Evolutionary conservation across 1,140 invertebrate species (phyloP).

Genomic region (Nasonia vitripennis): DNA sequence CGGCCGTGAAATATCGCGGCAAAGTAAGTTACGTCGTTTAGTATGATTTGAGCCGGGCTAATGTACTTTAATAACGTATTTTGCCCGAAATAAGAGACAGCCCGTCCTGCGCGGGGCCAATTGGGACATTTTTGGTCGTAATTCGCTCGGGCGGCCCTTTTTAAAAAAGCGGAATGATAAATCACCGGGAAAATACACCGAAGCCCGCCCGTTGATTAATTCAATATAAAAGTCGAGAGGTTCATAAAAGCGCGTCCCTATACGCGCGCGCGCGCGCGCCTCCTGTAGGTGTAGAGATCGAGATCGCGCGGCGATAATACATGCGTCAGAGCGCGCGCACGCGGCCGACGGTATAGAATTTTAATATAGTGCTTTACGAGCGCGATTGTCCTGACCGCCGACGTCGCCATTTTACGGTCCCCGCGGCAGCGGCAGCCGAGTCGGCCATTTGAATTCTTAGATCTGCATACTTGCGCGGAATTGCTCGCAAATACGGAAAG

Average conservation of each 20-base stretch:
- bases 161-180: neutral
- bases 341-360: constrained; percentile 71
- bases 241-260: neutral
- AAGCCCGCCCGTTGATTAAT: neutral
- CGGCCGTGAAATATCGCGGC: constrained; percentile 65
- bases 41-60: constrained; percentile 66
- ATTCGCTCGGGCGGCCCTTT: constrained; percentile 48
- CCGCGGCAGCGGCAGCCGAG: constrained; percentile 55
- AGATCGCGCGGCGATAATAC: constrained; percentile 37
- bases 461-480: constrained; percentile 75
- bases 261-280: neutral
- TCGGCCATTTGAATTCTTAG: constrained; percentile 75
- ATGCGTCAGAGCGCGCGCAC: constrained; percentile 36
- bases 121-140: constrained; percentile 64
- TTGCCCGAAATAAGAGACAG: constrained; percentile 54
- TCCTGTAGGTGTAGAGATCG: neutral
- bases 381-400: constrained; percentile 70
- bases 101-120: constrained; percentile 51
- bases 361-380: constrained; percentile 76
- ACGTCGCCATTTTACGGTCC: constrained; percentile 73
- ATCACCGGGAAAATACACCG: neutral
- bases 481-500: constrained; percentile 57
- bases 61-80: constrained; percentile 67
- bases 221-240: constrained; percentile 17
- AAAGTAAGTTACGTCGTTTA: constrained; percentile 68